Percentiles rank a stretch among this genome's conserved stretches.
Conservation (phyloP, 2,888 invertebrate genomes). For the Mythimna pallens region DNA sequence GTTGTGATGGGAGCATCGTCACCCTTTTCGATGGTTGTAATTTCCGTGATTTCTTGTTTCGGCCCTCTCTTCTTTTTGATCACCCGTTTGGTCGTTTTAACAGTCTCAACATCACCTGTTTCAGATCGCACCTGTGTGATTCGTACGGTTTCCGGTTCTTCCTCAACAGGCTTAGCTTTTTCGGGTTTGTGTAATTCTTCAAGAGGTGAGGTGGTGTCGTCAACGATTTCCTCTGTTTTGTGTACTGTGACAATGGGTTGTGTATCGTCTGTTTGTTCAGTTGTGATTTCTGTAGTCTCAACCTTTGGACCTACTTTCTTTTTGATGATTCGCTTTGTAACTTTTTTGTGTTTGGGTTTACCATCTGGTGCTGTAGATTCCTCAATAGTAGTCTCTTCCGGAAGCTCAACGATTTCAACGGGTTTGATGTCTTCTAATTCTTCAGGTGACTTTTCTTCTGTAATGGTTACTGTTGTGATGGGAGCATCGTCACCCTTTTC, state of each 20-base stretch:
- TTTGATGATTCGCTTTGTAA: constrained; percentile 65
- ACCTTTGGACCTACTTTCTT: constrained; percentile 70
- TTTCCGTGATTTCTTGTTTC: constrained; percentile 47
- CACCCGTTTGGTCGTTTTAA: constrained; percentile 61
- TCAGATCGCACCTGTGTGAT: constrained; percentile 29
- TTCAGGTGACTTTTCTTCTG: constrained; percentile 16
- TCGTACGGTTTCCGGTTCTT: background rate
- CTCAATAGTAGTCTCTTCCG: constrained; percentile 15
- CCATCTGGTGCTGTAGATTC: constrained; percentile 21
- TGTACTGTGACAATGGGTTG: constrained; percentile 12
- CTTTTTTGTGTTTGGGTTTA: constrained; percentile 67
- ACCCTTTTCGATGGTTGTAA: too few species aligned
- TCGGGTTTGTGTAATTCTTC: background rate
- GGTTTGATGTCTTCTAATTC: constrained; percentile 41
- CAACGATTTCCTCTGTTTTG: constrained; percentile 11
- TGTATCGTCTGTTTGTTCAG: constrained; percentile 57
- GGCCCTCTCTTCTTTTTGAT: constrained; percentile 49
- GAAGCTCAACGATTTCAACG: constrained; percentile 5
- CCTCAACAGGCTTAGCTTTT: background rate
- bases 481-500: constrained; percentile 26
- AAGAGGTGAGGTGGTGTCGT: background rate
- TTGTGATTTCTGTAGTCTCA: constrained; percentile 63
- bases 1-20: too few species aligned
- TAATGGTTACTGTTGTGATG: constrained; percentile 40
- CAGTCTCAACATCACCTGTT: constrained; percentile 68